phyloP scores from a whole-genome alignment of 2,797 vertebrate genomes.

The Emys orbicularis region DNA sequence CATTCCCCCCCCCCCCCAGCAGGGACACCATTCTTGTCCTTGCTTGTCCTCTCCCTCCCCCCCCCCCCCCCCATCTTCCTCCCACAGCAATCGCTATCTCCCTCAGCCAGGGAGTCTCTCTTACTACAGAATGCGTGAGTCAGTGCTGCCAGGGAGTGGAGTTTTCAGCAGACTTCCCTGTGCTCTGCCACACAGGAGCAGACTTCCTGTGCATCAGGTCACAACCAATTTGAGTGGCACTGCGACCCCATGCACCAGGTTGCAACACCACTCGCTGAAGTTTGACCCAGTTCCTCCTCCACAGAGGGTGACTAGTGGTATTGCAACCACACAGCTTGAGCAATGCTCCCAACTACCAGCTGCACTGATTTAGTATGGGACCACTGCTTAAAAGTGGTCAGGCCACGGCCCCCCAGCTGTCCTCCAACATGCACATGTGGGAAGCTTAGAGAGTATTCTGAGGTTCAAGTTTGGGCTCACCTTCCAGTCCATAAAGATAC shows the following conservation, averaged over 20 bases:
- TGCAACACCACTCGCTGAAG: neutral
- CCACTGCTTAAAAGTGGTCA: neutral
- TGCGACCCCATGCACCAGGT: neutral
- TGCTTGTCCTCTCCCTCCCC: neutral
- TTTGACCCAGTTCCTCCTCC: neutral
- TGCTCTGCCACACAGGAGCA: neutral
- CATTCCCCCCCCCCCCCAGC: neutral
- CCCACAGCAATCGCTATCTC: neutral
- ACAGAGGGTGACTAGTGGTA: neutral
- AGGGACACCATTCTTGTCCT: neutral
- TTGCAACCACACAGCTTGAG: neutral
- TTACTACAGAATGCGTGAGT: neutral
- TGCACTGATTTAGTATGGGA: neutral
- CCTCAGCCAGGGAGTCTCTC: neutral
- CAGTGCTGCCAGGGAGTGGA: neutral
- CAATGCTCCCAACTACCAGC: neutral
- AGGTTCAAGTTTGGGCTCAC: neutral
- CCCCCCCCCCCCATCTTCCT: fast-evolving
- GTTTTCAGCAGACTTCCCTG: neutral
- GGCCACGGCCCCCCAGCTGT: neutral
- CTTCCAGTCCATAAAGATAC: neutral
- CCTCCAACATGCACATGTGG: neutral
- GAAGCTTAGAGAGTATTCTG: neutral
- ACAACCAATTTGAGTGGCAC: neutral
- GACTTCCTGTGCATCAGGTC: neutral